Base-by-base conservation (phyloP, 1,140 invertebrate species). In the Telenomus remus region DNA sequence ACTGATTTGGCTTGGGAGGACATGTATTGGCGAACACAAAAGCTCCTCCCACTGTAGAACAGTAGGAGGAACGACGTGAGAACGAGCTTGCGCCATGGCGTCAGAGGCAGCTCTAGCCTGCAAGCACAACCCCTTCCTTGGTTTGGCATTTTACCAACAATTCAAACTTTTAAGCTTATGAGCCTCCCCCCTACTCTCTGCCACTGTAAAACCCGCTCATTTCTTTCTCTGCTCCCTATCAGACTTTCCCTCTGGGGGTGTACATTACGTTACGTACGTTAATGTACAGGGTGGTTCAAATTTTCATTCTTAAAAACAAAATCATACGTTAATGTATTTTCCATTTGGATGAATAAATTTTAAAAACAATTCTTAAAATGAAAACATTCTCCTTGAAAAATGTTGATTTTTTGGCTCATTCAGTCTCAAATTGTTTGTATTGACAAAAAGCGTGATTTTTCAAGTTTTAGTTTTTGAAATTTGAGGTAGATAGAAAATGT, bases 21-120 rank as follows among this genome's bases (percentile, higher is more conserved):
- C 79, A 85, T 86, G 85, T 84, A 87, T 86, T 86, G 85, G 84
- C 85, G 74, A 76, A 76, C 68, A 71, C 56, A 75, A 81, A 86
- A 85, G 86, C 86, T 87, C 86, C 86, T 82, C 86, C 86, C 84
- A 84, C 84, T 79, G 49, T 70, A 51, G 44, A 65, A 47, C 76
- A 79, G 76, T 81, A 81, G 84, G 83, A 82, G 85, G 82, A 80
- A 79, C 79, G 76, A 70, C 71, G 66, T 72, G 74, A 71, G 60
- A 76, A 71, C 69, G 84, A 85, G 83, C 80, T 85, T 87, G 85
- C 84, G 83, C 84, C 68, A 79, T 81, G 51, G 27, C 15, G 15
- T 0, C 59, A 57, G 54, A 72, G 69, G 71, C 39, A 50, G 66
- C 44, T 68, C 60, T 69, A 51, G 57, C 54, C 64, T 71, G 69